Evolutionary conservation across 2,888 invertebrate genomes (phyloP), one percentile per base, ranked within the genome.

Genomic region (Norana najaformis): DNA sequence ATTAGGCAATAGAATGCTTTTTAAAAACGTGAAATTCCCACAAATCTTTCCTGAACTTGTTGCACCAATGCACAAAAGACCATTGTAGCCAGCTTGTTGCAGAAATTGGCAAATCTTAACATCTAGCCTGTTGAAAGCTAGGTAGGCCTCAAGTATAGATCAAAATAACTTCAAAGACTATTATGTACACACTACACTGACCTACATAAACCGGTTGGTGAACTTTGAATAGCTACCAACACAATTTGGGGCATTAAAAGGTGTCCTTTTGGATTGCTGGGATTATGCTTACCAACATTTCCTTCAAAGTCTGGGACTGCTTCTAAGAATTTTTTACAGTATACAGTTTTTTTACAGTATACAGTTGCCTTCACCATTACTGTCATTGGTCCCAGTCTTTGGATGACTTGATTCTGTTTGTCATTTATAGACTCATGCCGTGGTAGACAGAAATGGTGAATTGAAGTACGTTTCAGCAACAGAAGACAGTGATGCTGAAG

Each of bases 381-480:
- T 8, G 5, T 69, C 11, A 69, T 69, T 69, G 30, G 69, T 69
- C 4, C 69, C 69, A 69, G n/a, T n/a, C 69, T n/a, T 8, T n/a
- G 69, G n/a, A 69, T 69, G 69, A 69, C 69, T 69, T 69, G 11
- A 30, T 30, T 69, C 13, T 53, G 34, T 36, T 89, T 47, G 83
- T 88, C 36, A 18, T 18, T 37, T 90, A 23, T 90, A 93, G 92
- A 91, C 93, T 47, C 93, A 93, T 47, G 94, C 93, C 34, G 92
- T 93, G 16, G 92, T 91, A 39, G 93, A 93, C 30, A 93, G 93
- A 89, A 91, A 92, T 88, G 94, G 94, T 23, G 93, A 94, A 20
- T 92, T 94, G 53, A 93, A 93, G 90, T 93, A 94, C 91, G 89
- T 94, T 34, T 94, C 94, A 14, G 94, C 93, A 18, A 92, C 93